Conservation (phyloP, 2,888 invertebrate species). For the Lamellibrachia satsuma region DNA sequence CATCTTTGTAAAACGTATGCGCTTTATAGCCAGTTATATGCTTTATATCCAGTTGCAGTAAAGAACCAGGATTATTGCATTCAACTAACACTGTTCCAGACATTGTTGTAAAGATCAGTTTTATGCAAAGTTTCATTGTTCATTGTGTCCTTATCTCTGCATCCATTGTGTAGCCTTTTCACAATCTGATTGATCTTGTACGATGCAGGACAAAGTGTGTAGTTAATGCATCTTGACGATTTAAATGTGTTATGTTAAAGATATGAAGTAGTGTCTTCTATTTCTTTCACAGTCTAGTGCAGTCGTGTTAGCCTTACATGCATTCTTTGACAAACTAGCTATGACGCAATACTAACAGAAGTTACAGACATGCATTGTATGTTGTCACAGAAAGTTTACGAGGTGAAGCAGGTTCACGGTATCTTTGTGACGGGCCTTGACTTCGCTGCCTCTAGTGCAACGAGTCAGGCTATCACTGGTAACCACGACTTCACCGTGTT, state of each 20-base stretch:
- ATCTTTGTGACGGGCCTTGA: slow-evolving; percentile 97
- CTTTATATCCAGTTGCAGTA: too few species aligned
- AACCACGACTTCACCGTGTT: slow-evolving; percentile 83
- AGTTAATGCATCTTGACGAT: too few species aligned
- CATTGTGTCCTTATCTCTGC: too few species aligned
- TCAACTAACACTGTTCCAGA: too few species aligned
- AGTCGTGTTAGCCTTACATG: neutral
- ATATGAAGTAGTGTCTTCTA: neutral
- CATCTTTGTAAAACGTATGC: too few species aligned
- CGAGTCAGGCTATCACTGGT: slow-evolving; percentile 61
- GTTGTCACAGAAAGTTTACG: slow-evolving; percentile 77
- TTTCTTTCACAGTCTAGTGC: neutral
- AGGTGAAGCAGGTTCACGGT: slow-evolving; percentile 86
- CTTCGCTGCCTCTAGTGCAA: slow-evolving; percentile 77
- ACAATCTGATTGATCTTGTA: too few species aligned
- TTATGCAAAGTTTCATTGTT: too few species aligned
- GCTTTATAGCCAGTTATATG: too few species aligned
- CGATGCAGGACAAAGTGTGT: too few species aligned
- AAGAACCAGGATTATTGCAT: too few species aligned
- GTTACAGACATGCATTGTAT: neutral
- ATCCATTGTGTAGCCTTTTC: too few species aligned
- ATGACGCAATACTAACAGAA: neutral
- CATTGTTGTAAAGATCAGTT: too few species aligned
- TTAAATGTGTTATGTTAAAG: neutral
- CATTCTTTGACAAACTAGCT: neutral